Evolutionary conservation across 2,797 vertebrate species (phyloP).

Genomic region (Lophotriccus pileatus): DNA sequence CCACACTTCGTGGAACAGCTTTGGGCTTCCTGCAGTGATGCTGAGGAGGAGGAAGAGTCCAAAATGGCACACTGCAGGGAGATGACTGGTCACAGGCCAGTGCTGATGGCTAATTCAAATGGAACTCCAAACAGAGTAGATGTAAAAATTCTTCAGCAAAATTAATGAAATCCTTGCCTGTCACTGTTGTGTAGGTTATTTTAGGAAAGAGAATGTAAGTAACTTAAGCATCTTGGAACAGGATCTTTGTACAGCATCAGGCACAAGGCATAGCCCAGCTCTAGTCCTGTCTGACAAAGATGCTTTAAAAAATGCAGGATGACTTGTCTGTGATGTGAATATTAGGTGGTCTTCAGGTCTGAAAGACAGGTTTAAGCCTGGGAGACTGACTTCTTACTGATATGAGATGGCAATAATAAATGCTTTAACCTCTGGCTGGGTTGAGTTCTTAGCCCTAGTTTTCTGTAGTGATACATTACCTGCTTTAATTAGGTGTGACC

Average conservation of each 20-base stretch:
- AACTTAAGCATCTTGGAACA: not conserved
- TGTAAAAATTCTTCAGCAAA: not conserved
- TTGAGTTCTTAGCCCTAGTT: not conserved
- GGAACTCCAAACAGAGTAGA: not conserved
- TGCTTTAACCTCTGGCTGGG: not conserved
- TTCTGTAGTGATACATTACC: not conserved
- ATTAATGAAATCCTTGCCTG: not conserved
- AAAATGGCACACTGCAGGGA: not conserved
- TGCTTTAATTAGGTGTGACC: conserved; percentile 16
- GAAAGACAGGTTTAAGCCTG: not conserved
- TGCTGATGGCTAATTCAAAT: not conserved
- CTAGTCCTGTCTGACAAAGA: not conserved
- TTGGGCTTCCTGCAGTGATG: not conserved
- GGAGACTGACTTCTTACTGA: not conserved
- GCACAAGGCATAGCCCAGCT: not conserved
- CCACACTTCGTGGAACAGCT: rapidly evolving
- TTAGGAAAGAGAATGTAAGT: not conserved
- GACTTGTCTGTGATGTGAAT: not conserved
- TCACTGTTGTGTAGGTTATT: not conserved
- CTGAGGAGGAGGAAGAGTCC: not conserved
- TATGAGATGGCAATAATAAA: not conserved
- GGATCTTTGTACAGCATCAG: not conserved
- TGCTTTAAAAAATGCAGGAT: not conserved
- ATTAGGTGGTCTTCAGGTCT: not conserved
- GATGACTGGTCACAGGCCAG: not conserved